phyloP scores from a whole-genome alignment of 2,888 invertebrate species.

The Drosophila colorata region DNA sequence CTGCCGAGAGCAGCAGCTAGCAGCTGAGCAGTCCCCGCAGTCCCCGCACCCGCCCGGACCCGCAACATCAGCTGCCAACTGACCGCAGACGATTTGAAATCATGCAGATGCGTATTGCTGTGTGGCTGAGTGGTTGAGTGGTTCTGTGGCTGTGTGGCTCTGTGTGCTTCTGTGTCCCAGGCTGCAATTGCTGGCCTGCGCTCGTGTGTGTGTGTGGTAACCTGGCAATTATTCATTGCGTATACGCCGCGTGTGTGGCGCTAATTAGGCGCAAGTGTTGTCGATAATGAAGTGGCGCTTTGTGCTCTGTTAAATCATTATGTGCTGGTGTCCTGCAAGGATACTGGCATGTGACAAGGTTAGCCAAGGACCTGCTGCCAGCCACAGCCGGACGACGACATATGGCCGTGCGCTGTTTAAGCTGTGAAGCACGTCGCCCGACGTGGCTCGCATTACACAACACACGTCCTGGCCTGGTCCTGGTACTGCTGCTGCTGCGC shows the following conservation, averaged over 20 bases:
- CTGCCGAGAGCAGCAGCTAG: no score
- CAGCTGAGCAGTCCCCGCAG: no score
- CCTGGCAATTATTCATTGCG: slow-evolving; percentile 65
- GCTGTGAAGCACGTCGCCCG: slow-evolving; percentile 72
- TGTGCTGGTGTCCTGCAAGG: slow-evolving; percentile 11
- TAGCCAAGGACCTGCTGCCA: no score
- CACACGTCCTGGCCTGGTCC: slow-evolving; percentile 15
- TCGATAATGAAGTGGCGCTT: slow-evolving; percentile 69
- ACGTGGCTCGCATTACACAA: slow-evolving; percentile 66
- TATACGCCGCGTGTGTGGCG: slow-evolving; percentile 58
- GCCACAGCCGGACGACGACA: slow-evolving; percentile 13
- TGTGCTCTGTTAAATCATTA: slow-evolving; percentile 42
- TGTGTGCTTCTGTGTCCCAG: slow-evolving; percentile 3
- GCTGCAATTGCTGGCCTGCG: slow-evolving; percentile 5
- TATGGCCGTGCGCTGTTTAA: slow-evolving; percentile 58
- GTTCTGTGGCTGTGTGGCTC: slow-evolving; percentile 33
- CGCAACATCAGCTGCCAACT: slow-evolving; percentile 36
- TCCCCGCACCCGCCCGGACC: slow-evolving; percentile 1
- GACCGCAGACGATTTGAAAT: slow-evolving; percentile 46
- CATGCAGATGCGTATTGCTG: slow-evolving; percentile 42
- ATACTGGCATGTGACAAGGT: slow-evolving; percentile 3
- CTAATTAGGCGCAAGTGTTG: slow-evolving; percentile 71
- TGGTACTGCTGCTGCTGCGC: slow-evolving; percentile 22
- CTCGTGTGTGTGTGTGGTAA: slow-evolving; percentile 24
- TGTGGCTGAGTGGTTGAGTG: slow-evolving; percentile 35